phyloP scores from a whole-genome alignment of 2,113 vertebrate species.

The Cinclus cinclus region DNA sequence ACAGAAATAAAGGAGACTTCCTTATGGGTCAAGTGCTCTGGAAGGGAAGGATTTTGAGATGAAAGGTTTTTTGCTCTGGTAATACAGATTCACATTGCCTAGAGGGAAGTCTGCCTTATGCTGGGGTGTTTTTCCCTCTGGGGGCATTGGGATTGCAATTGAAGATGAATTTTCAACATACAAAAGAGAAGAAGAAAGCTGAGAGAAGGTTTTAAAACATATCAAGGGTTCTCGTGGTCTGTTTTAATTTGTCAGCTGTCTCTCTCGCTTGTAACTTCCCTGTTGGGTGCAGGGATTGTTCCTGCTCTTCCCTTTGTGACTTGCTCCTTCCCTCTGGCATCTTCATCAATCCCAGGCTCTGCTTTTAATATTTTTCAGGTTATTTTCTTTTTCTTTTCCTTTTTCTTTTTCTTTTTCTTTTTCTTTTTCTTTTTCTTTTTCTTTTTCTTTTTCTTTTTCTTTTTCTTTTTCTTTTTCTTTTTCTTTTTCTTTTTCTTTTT shows the following conservation, averaged over 20 bases:
- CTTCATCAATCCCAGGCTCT: not conserved
- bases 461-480: too few relatives aligned
- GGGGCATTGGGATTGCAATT: not conserved
- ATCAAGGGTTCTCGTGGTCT: not conserved
- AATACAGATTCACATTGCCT: constrained; percentile 8
- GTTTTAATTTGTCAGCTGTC: constrained; percentile 17
- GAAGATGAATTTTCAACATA: constrained; percentile 44
- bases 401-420: too few relatives aligned
- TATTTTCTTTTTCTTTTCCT: not conserved
- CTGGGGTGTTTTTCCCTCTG: constrained; percentile 20
- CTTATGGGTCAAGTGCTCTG: constrained; percentile 42
- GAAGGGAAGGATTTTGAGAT: constrained; percentile 25
- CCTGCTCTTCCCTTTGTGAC: not conserved
- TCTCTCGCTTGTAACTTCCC: not conserved
- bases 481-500: too few relatives aligned
- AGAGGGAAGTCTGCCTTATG: constrained; percentile 22
- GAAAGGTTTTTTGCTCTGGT: constrained; percentile 23
- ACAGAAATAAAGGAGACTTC: constrained; percentile 18
- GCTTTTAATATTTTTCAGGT: not conserved
- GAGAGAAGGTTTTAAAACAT: constrained; percentile 1
- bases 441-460: not conserved
- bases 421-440: fast-evolving
- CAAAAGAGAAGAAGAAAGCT: constrained; percentile 48
- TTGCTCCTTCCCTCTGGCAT: not conserved
- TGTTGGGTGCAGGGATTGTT: not conserved